Conservation (phyloP, 2,113 vertebrate species). For the Corythornis vintsioides region DNA sequence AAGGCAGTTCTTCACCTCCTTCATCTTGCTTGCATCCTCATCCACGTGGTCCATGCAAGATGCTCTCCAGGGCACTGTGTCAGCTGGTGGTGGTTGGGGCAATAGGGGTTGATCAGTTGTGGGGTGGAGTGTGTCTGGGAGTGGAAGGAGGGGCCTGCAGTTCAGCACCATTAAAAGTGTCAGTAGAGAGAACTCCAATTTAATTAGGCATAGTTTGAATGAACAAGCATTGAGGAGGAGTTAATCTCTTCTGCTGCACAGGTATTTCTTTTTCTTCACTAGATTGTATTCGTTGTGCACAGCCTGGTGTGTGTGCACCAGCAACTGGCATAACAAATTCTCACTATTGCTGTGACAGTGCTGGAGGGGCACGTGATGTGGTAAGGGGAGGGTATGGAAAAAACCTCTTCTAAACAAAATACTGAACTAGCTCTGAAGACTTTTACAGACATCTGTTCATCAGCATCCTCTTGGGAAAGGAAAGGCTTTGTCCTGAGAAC, state of each 20-base stretch:
- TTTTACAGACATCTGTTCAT: neutral
- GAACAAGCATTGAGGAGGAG: neutral
- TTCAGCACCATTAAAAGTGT: neutral
- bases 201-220: neutral
- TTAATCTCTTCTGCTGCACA: neutral
- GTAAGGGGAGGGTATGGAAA: neutral
- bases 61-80: neutral
- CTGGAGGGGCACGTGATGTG: neutral
- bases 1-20: neutral
- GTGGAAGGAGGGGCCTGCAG: neutral
- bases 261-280: neutral
- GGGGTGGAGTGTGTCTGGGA: neutral
- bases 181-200: neutral
- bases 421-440: neutral
- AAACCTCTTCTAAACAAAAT: neutral
- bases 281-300: neutral
- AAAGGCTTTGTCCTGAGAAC: neutral
- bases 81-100: neutral
- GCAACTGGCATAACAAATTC: neutral
- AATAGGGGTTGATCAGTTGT: fast-evolving
- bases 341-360: neutral
- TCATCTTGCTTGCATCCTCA: neutral
- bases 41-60: neutral
- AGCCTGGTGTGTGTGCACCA: neutral
- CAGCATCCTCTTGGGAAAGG: neutral